These are phyloP conservation scores for Salticus scenicus DNA, from an alignment of 2,888 invertebrate genomes.

Conservation along the genomic window DNA sequence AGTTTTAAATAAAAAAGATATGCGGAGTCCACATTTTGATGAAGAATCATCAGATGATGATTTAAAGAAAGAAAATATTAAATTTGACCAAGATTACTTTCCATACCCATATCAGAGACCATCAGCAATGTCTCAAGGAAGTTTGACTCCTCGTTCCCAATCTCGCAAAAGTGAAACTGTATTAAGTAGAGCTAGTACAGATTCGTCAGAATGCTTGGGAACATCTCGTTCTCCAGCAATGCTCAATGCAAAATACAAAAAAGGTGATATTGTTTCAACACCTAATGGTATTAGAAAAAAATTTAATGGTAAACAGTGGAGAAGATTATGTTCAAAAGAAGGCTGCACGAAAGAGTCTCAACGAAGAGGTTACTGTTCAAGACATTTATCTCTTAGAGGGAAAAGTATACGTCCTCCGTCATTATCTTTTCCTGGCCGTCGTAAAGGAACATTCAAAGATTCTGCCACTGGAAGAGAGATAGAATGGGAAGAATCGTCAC, in stretches of 20 bases:
- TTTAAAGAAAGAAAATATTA: slow-evolving; percentile 88
- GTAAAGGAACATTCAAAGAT: slow-evolving; percentile 75
- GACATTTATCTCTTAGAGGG: slow-evolving; percentile 94
- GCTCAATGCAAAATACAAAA: slow-evolving; percentile 96
- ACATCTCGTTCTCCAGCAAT: slow-evolving; percentile 87
- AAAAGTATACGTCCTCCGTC: slow-evolving; percentile 76
- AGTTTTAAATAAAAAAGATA: slow-evolving; percentile 44
- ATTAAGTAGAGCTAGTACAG: slow-evolving; percentile 89
- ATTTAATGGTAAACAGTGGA: slow-evolving; percentile 99
- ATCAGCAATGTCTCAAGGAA: slow-evolving; percentile 55
- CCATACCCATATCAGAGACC: slow-evolving; percentile 58
- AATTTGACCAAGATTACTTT: slow-evolving; percentile 74
- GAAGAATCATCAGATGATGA: slow-evolving; percentile 80
- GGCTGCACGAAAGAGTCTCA: slow-evolving; percentile 98
- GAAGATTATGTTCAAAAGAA: slow-evolving; percentile 95
- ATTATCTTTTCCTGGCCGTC: slow-evolving; percentile 73
- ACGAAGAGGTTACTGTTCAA: slow-evolving; percentile 95
- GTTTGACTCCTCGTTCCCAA: slow-evolving; percentile 56
- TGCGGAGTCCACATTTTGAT: slow-evolving; percentile 77
- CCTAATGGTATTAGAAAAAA: slow-evolving; percentile 98
- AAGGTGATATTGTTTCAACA: slow-evolving; percentile 96
- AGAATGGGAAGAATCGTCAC: slow-evolving; percentile 91
- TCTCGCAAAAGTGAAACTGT: slow-evolving; percentile 63
- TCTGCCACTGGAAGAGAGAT: slow-evolving; percentile 76
- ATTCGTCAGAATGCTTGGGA: slow-evolving; percentile 78